A percentile compares a stretch with the other conserved stretches of the same genome.
Conservation (phyloP, 2,113 vertebrate species). For the Gorsachius goisagi region DNA sequence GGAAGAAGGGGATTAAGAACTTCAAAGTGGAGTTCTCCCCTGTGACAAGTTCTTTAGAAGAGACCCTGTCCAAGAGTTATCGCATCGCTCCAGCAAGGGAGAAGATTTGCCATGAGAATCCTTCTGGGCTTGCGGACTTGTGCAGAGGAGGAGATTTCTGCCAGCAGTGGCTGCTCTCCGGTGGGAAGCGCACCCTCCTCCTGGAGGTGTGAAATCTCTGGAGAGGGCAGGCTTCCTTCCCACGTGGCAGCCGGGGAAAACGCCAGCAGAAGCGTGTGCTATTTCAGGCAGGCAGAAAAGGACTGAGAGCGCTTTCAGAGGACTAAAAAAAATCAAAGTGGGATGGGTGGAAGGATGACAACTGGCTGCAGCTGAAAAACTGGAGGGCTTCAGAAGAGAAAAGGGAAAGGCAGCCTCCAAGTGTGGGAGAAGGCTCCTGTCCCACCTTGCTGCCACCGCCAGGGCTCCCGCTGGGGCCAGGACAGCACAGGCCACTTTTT, state of each 20-base stretch:
- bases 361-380: background rate
- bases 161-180: slow-evolving; percentile 26
- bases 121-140: slow-evolving; percentile 6
- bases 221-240: slow-evolving; percentile 33
- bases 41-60: slow-evolving; percentile 51
- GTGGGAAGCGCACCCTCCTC: slow-evolving; percentile 30
- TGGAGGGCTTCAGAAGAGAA: background rate
- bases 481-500: background rate
- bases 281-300: slow-evolving; percentile 32
- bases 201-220: slow-evolving; percentile 44
- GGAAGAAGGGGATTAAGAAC: slow-evolving; percentile 49
- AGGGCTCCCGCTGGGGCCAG: background rate
- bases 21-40: slow-evolving; percentile 49
- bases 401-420: background rate
- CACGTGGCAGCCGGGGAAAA: slow-evolving; percentile 41
- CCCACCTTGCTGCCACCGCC: background rate
- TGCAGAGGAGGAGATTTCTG: slow-evolving; percentile 39
- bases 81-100: slow-evolving; percentile 27
- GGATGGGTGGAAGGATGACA: slow-evolving; percentile 16
- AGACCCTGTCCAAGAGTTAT: slow-evolving; percentile 42
- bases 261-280: slow-evolving; percentile 35
- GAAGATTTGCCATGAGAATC: slow-evolving; percentile 51
- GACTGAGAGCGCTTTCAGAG: slow-evolving; percentile 28
- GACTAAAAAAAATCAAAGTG: background rate
- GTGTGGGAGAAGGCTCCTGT: background rate